A percentile compares a stretch with the other conserved stretches of the same genome.
These are phyloP conservation scores for Enteromius fasciolatus DNA, from an alignment of 2,797 vertebrate genomes.

Conservation along the genomic window DNA sequence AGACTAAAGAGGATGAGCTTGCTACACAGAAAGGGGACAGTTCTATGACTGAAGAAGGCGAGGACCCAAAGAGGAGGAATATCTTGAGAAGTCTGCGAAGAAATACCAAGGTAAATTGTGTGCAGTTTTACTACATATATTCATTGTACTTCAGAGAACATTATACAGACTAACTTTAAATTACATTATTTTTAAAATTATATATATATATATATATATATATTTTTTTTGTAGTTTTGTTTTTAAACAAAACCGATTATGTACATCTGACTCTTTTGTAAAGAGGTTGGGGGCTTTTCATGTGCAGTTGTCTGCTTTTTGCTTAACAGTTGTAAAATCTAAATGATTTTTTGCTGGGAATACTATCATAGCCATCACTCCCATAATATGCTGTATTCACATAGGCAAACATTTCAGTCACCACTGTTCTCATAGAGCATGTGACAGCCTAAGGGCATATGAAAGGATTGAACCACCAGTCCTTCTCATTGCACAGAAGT, in stretches of 20 bases:
- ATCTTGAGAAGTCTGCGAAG: constrained; percentile 90
- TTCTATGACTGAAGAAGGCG: constrained; percentile 83
- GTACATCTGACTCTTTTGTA: neutral
- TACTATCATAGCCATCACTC: neutral
- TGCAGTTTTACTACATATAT: neutral
- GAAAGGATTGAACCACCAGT: constrained; percentile 27
- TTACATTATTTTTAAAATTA: no score
- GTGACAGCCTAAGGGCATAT: constrained; percentile 12
- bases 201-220: no score
- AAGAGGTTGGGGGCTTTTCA: neutral
- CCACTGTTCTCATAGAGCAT: constrained; percentile 1
- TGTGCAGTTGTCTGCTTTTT: neutral
- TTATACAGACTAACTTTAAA: neutral
- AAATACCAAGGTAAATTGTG: constrained; percentile 83
- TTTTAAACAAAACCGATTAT: neutral
- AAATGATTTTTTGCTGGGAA: neutral
- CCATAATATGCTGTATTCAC: constrained; percentile 3
- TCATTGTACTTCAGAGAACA: neutral
- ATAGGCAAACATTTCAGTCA: neutral
- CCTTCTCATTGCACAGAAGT: constrained; percentile 25
- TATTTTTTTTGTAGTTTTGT: no score
- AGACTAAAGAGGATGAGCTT: constrained; percentile 84
- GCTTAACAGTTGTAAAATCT: neutral
- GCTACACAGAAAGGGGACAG: constrained; percentile 87
- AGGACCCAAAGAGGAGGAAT: constrained; percentile 91